Base-by-base conservation (phyloP, 2,113 vertebrate genomes). In the Entomyzon cyanotis region DNA sequence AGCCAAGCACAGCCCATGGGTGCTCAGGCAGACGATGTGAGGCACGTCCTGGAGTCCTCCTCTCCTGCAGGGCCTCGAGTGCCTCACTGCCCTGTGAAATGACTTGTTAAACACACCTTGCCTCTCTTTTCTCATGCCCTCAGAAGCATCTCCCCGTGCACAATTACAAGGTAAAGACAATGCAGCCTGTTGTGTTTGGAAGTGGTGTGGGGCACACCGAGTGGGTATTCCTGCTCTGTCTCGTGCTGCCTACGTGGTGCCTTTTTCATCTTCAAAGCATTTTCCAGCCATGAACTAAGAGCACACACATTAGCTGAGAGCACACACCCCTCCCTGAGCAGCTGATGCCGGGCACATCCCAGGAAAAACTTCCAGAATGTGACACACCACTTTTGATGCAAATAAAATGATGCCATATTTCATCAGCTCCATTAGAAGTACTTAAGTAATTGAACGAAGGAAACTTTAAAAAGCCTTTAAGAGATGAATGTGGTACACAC, bases 241-340 rank as follows among this genome's bases (percentile, higher is more conserved):
- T 47, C 2, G 67, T 44, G 41, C 70, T 65, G 82, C 11, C 0
- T 85, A 22, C 19, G 15, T 87, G 49, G 81, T 35, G 85, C 85
- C 90, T 85, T 92, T 86, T 77, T 93, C 77, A 83, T 88, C 86
- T 87, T 95, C 94, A 94, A 96, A 95, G 94, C 74, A 67, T 89
- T 95, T 95, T 71, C 89, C 93, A 92, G 90, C 89, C 79, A 73
- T 95, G 84, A 97, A 76, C 62, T 83, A 94, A 96, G 93, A 94
- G 87, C 74, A 63, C 55, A 94, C 3, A 0, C 75, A 70, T 94
- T 80, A 88, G 42, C 50, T 59, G 85, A 55, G 76, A 67, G 75
- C 73, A 62, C 89, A 70, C 58, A 33, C 94, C 91, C 86, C 83
- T 84, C 60, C 78, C 24, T 30, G 63, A 73, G 89, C 74, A 90